Base-by-base conservation (phyloP, 64 coral and sea anemone genomes). In the Stichodactyla helianthus region DNA sequence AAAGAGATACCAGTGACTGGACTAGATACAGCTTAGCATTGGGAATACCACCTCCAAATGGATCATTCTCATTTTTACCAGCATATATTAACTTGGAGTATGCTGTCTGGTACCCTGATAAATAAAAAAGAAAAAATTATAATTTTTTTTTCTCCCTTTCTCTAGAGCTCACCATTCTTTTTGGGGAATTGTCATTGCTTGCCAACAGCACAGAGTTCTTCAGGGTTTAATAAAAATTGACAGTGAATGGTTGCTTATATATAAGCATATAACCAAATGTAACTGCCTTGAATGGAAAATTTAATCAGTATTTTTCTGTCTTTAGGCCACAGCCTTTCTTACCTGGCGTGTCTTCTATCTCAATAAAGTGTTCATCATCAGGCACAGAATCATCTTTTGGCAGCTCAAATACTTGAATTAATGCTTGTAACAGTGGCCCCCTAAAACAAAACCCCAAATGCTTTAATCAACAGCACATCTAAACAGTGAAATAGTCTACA, bases 291-390 rank as follows among this genome's bases (percentile, higher is more conserved):
- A 44, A 44, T 44, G 35, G 35, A 44, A 44, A 44, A 44, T 44
- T 44, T 44, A 44, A 44, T 3, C 35, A 44, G 35, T 44, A 44
- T 44, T 44, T 35, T 35, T 44, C 35, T 44, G 35, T 44, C 35
- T 3, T 44, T 44, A 44, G 35, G 35, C 35, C 35, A 44, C 35
- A 44, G 35, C 20, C 53, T 83, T 14, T 53, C 27, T 4, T 76
- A 98, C 95, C 95, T 92, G 95, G 95, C 6, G 95, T 98, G 54
- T 98, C 95, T 87, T 98, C 95, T 67, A 98, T 98, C 89, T 98
- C 95, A 77, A 98, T 98, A 71, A 98, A 98, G 70, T 98, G 95
- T 60, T 98, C 95, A 71, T 98, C 95, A 54, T 98, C 95, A 15
- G 95, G 95, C 44, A 92, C 89, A 59, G 95, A 94, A 52, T 94